Base-by-base conservation (phyloP, 2,888 invertebrate genomes). In the Nebria salina region DNA sequence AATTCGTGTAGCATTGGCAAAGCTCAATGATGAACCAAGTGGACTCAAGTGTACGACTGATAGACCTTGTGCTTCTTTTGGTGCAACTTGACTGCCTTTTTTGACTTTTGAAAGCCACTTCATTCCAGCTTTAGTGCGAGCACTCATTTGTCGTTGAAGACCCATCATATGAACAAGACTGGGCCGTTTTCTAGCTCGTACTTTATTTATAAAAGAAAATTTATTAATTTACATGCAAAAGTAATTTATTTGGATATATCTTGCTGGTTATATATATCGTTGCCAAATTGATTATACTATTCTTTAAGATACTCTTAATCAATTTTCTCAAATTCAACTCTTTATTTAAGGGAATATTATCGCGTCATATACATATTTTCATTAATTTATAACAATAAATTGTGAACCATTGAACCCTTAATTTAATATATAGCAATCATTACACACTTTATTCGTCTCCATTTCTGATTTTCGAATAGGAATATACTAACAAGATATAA, bases 101-200 rank as follows among this genome's bases (percentile, higher is more conserved):
- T 95, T 96, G 85, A 96, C 95, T 89, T 96, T 96, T 76, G 96
- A 94, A 82, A 96, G 90, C 96, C 96, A 96, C 87, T 96, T 96
- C 84, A 95, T 95, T 64, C 96, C 96, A 85, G 96, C 96, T 89
- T 95, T 96, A 9, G 96, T 95, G 82, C 96, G 91, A 11, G 96
- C 95, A 86, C 96, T 96, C 88, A 96, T 91, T 86, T 92, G 92
- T 82, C 84, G 86, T 86, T 93, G 92, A 83, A 95, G 93, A 84
- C 92, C 93, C 91, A 96, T 94, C 91, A 96, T 93, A 88, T 96
- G 95, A 77, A 95, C 95, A 86, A 96, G 90, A 87, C 96, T 96
- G 83, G 96, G 95, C 81, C 95, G 92, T 88, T 95, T 89, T 78
- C 88, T 87, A 43, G 87, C 86, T 85, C 87, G 88, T 42, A 88